phyloP scores from a whole-genome alignment of 2,888 invertebrate genomes.

The Philaethria dido region DNA sequence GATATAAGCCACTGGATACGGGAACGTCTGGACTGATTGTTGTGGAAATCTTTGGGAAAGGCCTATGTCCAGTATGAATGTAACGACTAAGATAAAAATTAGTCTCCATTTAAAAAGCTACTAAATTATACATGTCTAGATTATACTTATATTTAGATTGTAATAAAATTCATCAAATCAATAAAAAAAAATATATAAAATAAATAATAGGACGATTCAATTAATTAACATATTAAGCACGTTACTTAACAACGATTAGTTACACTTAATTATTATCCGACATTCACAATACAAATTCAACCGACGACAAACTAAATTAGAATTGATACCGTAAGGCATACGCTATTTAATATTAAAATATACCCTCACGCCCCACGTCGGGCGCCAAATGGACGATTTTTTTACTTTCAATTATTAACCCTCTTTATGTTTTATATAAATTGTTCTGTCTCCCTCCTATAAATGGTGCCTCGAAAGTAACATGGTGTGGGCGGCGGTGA shows the following conservation, averaged over 20 bases:
- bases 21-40: too few relatives aligned
- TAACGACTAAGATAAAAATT: too few relatives aligned
- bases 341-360: conserved; percentile 75
- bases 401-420: conserved; percentile 78
- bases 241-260: conserved; percentile 40
- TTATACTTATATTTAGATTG: too few relatives aligned
- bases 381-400: conserved; percentile 71
- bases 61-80: too few relatives aligned
- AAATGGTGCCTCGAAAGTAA: conserved; percentile 69
- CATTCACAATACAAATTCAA: conserved; percentile 37
- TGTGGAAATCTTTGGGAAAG: too few relatives aligned
- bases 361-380: conserved; percentile 59
- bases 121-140: too few relatives aligned
- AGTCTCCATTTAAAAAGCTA: too few relatives aligned
- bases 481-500: conserved; percentile 70
- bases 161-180: not conserved
- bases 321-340: conserved; percentile 59
- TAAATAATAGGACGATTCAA: not conserved
- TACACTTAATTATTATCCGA: conserved; percentile 42
- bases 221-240: not conserved
- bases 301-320: conserved; percentile 45
- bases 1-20: too few relatives aligned
- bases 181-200: not conserved
- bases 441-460: conserved; percentile 71
- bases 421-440: conserved; percentile 73